phyloP scores from a whole-genome alignment of 2,888 invertebrate genomes.

The Lordiphosa fenestrarum region DNA sequence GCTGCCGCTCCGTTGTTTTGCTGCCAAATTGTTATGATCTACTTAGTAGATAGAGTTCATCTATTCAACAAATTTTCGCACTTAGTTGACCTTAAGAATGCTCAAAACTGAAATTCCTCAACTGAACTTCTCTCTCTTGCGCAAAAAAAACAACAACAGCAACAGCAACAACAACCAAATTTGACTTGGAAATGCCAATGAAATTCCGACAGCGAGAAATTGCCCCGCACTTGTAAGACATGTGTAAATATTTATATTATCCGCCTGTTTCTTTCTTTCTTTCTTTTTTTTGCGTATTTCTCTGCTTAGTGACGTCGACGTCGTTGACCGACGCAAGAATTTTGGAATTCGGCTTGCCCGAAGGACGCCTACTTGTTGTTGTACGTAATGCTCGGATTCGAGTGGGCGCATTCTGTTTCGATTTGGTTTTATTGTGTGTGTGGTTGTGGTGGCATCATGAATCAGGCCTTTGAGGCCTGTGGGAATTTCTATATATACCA shows the following conservation, averaged over 20 bases:
- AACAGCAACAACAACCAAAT: constrained; percentile 18
- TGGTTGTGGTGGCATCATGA: constrained; percentile 18
- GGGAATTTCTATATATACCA: background rate
- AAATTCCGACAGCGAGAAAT: constrained; percentile 69
- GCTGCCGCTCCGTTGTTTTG: constrained; percentile 8
- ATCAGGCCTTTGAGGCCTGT: constrained; percentile 4
- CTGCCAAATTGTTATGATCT: constrained; percentile 63
- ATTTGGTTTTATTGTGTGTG: constrained; percentile 4
- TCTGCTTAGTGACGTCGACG: constrained; percentile 55
- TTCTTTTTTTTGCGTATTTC: background rate
- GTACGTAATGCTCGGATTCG: constrained; percentile 11
- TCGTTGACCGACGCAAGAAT: constrained; percentile 74
- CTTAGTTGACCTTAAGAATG: background rate
- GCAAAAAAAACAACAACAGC: constrained; percentile 21
- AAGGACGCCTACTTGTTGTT: constrained; percentile 63
- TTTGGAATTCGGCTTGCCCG: constrained; percentile 70
- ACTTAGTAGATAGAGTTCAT: constrained; percentile 26
- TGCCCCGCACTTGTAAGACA: constrained; percentile 67
- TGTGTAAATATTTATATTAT: constrained; percentile 62
- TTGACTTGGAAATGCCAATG: constrained; percentile 66
- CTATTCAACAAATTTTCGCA: constrained; percentile 1
- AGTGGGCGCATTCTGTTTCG: constrained; percentile 19
- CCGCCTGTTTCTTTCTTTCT: background rate
- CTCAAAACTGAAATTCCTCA: too few relatives aligned
- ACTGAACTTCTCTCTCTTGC: too few relatives aligned